Evolutionary conservation across 2,888 invertebrate genomes (phyloP), one percentile per base, ranked within the genome.

Genomic region (Coelinius sp.): DNA sequence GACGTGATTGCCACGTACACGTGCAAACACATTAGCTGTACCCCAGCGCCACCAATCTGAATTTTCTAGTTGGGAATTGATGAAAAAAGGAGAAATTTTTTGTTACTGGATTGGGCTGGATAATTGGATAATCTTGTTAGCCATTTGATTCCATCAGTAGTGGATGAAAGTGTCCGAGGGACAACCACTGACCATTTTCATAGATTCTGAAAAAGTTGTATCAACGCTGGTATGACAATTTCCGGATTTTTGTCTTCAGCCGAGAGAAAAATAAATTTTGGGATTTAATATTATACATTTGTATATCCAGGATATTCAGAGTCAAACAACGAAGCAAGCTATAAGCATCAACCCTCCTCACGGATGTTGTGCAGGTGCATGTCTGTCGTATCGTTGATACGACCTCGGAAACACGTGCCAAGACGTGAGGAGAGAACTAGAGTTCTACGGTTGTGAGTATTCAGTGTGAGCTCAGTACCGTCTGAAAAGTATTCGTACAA

Each of bases 401-500:
- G 17, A 49, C 46, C 17, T 2, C 46, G 17, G 8, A 5, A 49
- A 49, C 66, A 49, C 35, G 56, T 56, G n/a, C 56, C 2, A 17
- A 24, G 49, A 52, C 53, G 53, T 14, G 59, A 59, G 38, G 71
- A 49, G 64, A 70, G 20, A 27, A 59, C 31, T 17, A 24, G 66
- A 65, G 71, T 73, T 68, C 70, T 71, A 65, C 59, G 14, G 35
- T 56, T 38, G 46, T 59, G 72, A 62, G 77, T 77, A 79, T 79
- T 79, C 79, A 78, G 35, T 27, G 41, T 44, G 35, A 73, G 77
- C 77, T 79, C 76, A 77, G 74, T 75, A 66, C 67, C 75, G 67
- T 78, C 77, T 77, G 70, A 70, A 79, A 76, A 31, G 59, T 72
- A 70, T 73, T 76, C 74, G 17, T 31, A 67, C 70, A 73, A 79